Base-by-base conservation (phyloP, 23 tunicate species). In the Oikopleura albicans region DNA sequence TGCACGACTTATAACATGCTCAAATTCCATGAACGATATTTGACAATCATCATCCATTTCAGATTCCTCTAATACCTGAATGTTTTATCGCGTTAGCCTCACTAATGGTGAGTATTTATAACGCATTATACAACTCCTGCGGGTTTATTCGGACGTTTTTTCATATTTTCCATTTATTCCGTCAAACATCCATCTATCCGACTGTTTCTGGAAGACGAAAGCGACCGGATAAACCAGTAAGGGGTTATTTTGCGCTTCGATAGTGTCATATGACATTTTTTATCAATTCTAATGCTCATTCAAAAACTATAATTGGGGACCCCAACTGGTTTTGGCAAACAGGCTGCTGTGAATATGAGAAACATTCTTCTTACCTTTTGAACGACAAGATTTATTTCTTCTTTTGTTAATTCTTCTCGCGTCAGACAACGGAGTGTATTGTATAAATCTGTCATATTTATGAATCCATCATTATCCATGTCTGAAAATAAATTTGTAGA, bases 21-120 rank as follows among this genome's bases (percentile, higher is more conserved):
- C 89, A 39, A 87, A 90, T 66, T 90, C 89, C 93, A 87, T 87
- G 83, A 90, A 90, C 0, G 93, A 90, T 8, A 90, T 90, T 85
- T 87, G 76, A 75, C 87, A 85, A 86, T 90, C 93, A 76, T 90
- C 89, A 85, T 90, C 93, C 93, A 90, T 90, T 40, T 90, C 93
- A 35, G 89, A 84, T 83, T 90, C 93, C 39, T 90, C 93, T 0
- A 90, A 41, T 1, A 90, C 93, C 87, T 86, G 39, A 28, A n/a
- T 84, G 39, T 66, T 38, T 38, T 83, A 49, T 49, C n/a, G n/a
- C n/a, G n/a, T n/a, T n/a, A n/a, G n/a, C n/a, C n/a, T n/a, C n/a
- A n/a, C n/a, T n/a, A n/a, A n/a, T n/a, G n/a, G n/a, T n/a, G n/a
- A n/a, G n/a, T n/a, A n/a, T n/a, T n/a, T n/a, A n/a, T n/a, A n/a